Percentiles rank a stretch among this genome's conserved stretches.
Conservation (phyloP, 2,888 invertebrate genomes). For the Caenorhabditis sulstoni region DNA sequence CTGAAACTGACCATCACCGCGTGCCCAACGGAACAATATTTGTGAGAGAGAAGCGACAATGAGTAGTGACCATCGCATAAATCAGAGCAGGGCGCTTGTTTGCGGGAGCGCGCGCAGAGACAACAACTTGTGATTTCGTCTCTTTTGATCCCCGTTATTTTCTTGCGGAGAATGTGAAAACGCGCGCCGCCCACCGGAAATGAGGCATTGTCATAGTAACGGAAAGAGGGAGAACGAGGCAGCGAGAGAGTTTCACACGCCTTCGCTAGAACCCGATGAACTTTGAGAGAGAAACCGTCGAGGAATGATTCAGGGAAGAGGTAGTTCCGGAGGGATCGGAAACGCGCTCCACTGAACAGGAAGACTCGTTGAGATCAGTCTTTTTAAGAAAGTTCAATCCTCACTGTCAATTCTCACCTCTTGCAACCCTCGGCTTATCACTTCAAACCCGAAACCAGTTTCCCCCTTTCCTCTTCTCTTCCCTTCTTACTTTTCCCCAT, state of each 20-base stretch:
- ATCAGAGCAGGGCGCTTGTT: background rate
- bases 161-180: background rate
- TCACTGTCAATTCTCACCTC: background rate
- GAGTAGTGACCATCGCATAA: conserved; percentile 32
- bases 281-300: background rate
- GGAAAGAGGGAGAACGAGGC: conserved; percentile 5
- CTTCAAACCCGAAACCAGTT: conserved; percentile 22
- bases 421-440: background rate
- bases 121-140: conserved; percentile 26
- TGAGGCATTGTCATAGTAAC: conserved; percentile 42
- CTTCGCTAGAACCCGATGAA: conserved; percentile 1
- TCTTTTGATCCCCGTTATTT: background rate
- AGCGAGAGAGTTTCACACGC: conserved; percentile 17
- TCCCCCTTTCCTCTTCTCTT: background rate
- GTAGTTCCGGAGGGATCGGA: background rate
- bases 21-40: background rate
- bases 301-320: background rate
- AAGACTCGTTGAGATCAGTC: no score
- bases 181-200: conserved; percentile 23
- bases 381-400: background rate
- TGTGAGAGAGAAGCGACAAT: conserved; percentile 8
- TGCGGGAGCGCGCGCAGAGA: conserved; percentile 7
- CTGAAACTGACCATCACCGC: conserved; percentile 33
- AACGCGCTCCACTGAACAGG: background rate
- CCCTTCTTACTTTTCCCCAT: conserved; percentile 9